Evolutionary conservation across 2,888 invertebrate genomes (phyloP).

Genomic region (Thecocarcelia acutangulata): DNA sequence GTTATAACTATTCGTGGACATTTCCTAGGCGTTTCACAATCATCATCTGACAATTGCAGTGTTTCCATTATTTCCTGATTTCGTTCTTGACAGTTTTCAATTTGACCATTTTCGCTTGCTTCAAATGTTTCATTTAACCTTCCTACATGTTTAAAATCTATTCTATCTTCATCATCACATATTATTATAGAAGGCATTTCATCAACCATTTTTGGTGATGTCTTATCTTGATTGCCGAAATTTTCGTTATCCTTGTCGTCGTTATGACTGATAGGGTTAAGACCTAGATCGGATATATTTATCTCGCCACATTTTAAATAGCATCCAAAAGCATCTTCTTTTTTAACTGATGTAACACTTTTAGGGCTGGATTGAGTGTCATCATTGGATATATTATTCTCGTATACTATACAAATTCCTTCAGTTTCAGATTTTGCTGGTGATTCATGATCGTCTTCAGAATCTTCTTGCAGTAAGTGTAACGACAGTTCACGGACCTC

Average conservation of each 20-base stretch:
- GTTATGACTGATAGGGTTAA: slow-evolving; percentile 69
- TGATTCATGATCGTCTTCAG: slow-evolving; percentile 5
- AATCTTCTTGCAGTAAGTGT: slow-evolving; percentile 32
- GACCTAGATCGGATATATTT: slow-evolving; percentile 73
- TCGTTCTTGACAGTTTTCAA: slow-evolving; percentile 51
- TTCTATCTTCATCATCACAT: slow-evolving; percentile 47
- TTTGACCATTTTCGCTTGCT: slow-evolving; percentile 28
- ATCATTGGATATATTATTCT: slow-evolving; percentile 21
- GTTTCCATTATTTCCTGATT: slow-evolving; percentile 62
- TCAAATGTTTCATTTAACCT: slow-evolving; percentile 58
- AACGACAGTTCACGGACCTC: slow-evolving; percentile 12
- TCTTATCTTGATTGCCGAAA: background rate
- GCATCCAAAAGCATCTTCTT: slow-evolving; percentile 54
- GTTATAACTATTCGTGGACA: slow-evolving; percentile 49
- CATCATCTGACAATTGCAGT: slow-evolving; percentile 65
- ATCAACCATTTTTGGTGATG: slow-evolving; percentile 9
- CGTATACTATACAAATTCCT: slow-evolving; percentile 18
- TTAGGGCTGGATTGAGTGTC: background rate
- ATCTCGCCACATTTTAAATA: slow-evolving; percentile 64
- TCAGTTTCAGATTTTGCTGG: background rate
- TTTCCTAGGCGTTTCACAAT: slow-evolving; percentile 39
- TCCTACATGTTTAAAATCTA: background rate
- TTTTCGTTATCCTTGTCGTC: slow-evolving; percentile 1
- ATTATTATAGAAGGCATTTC: slow-evolving; percentile 75
- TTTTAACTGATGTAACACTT: background rate